Base-by-base conservation (phyloP, 2,113 vertebrate genomes). In the Etheostoma spectabile region DNA sequence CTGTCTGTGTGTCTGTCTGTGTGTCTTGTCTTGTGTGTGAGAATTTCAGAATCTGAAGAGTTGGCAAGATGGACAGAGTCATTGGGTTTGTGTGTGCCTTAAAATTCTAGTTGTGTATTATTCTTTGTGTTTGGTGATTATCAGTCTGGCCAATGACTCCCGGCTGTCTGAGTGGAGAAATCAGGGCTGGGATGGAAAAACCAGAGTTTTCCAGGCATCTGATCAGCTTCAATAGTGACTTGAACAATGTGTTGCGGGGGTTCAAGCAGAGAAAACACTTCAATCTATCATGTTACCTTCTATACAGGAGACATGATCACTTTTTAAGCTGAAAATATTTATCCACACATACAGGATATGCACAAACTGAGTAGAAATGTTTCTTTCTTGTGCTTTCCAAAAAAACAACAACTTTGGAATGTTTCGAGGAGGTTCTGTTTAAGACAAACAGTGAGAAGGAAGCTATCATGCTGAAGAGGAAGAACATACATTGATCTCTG, bases 201-300 rank as follows among this genome's bases (percentile, higher is more conserved):
- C 0, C 2, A 3, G 27, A 48, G 51, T 60, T 78, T 86, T 76
- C 88, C 86, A 89, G 77, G 88, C 86, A 92, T 92, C 93, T 94
- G 93, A 87, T 93, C 18, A 87, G 71, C 57, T 64, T 93, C 92
- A 91, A 76, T 72, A 13, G 59, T 65, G 73, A 88, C 77, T 55
- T 75, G 61, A 79, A 88, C 52, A 71, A 75, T 70, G 66, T 61
- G 55, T 81, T 81, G 49, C 15, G 0, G 33, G 13, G 49, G 57
- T 62, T 60, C 57, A 52, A 70, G 64, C 60, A 49, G 60, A 76
- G 24, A 75, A 77, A 82, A 19, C 49, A 2, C 51, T 24, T 80
- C 55, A 52, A 3, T 57, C 22, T 52, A 21, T 86, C 57, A 57
- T 64, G 52, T 83, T 77, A 52, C 84, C 59, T 76, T n/a, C 48